Base-by-base conservation (phyloP, 2,888 invertebrate species). In the Cosmia pyralina region DNA sequence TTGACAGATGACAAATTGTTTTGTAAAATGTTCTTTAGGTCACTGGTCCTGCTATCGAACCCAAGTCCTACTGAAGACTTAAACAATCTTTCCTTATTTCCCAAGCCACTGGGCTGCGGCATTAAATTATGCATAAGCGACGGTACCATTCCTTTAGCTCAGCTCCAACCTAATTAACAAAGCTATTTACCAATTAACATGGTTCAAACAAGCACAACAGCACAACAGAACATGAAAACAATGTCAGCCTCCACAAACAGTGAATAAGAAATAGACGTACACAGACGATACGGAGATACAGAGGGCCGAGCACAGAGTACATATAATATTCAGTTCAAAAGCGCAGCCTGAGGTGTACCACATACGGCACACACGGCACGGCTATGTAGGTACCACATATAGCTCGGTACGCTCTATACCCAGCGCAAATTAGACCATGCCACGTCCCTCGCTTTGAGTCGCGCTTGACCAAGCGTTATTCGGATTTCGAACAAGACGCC, bases 391-490 rank as follows among this genome's bases (percentile, higher is more conserved):
- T 68, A 83, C 72, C 57, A 62, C 46, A 57, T 69, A 79, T 62
- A 59, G 60, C 34, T 13, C 46, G 59, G 79, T 67, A 68, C 75
- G 72, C 86, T 90, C 86, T 82, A 81, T 81, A 76, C 90, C 91
- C 82, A 84, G 91, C 88, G 89, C 92, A 94, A 95, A 95, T 95
- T 95, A 95, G 93, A 93, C 90, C 91, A 88, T 88, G 88, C 90
- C 90, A 91, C 93, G 92, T 89, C 88, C 90, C 90, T 89, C 90
- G 94, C 94, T 94, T 94, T 93, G 94, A 94, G 93, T 92, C 91
- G 93, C 93, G 95, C 94, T 95, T 95, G 95, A 94, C 95, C 95
- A 93, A 94, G 95, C 95, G 95, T 94, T 94, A 95, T 94, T 94
- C 92, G 93, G 92, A 93, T 92, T 93, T 92, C 93, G 92, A 93